phyloP scores from a whole-genome alignment of 1,140 invertebrate species.

The Tachypleus tridentatus region DNA sequence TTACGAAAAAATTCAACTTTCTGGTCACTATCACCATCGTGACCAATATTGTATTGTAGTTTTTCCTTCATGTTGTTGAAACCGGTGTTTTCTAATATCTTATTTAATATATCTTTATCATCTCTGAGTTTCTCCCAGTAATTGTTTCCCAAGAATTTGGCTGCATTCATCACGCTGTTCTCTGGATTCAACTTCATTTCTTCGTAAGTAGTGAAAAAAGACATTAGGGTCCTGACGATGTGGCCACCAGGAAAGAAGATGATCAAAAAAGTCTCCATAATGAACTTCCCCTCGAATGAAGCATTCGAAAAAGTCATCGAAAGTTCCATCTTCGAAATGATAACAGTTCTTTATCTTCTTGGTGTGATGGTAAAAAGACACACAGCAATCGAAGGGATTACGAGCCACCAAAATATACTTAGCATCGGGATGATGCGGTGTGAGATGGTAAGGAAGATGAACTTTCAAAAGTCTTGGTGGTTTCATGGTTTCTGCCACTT shows the following conservation, averaged over 20 bases:
- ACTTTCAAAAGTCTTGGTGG: conserved; percentile 39
- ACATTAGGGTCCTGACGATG: conserved; percentile 17
- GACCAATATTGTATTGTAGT: no score
- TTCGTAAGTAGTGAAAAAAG: conserved; percentile 18
- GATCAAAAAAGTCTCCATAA: conserved; percentile 21
- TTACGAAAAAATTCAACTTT: no score
- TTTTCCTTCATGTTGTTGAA: conserved; percentile 15
- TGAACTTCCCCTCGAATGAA: conserved; percentile 17
- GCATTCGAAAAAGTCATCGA: conserved; percentile 17
- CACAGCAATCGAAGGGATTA: conserved; percentile 72
- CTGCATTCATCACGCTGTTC: conserved; percentile 4
- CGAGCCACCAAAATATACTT: conserved; percentile 58
- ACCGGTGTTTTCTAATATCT: conserved; percentile 7
- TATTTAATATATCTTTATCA: background rate
- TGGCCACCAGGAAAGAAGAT: conserved; percentile 18
- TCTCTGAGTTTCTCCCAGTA: conserved; percentile 5
- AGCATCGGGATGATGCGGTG: conserved; percentile 40
- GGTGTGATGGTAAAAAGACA: conserved; percentile 71
- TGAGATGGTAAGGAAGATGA: conserved; percentile 57
- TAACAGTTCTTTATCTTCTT: conserved; percentile 17
- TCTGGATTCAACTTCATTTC: conserved; percentile 13
- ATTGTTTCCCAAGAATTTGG: conserved; percentile 13
- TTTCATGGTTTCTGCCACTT: background rate
- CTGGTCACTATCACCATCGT: no score
- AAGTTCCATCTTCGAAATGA: background rate